Evolutionary conservation across 1,140 invertebrate genomes (phyloP).

Genomic region (Magallana angulata): DNA sequence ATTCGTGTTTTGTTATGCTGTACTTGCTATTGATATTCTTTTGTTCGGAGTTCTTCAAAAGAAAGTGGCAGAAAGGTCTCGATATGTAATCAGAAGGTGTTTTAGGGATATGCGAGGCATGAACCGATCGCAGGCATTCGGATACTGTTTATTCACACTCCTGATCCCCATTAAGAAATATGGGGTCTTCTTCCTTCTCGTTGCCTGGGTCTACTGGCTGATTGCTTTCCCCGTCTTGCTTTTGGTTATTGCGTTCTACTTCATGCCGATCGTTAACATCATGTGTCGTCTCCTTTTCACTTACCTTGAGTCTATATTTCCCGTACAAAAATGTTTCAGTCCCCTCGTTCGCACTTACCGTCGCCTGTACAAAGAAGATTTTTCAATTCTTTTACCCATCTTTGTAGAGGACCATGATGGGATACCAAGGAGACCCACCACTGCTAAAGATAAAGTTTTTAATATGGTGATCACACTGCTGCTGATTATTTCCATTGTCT

Average conservation of each 20-base stretch:
- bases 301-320: constrained; percentile 30
- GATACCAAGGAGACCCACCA: background rate
- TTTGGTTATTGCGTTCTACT: constrained; percentile 15
- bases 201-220: constrained; percentile 58
- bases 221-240: constrained; percentile 49
- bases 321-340: constrained; percentile 11
- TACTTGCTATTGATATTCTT: constrained; percentile 59
- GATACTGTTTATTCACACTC: constrained; percentile 38
- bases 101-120: constrained; percentile 67
- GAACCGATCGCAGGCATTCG: constrained; percentile 40
- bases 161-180: constrained; percentile 55
- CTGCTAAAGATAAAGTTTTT: background rate
- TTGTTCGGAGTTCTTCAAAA: constrained; percentile 49
- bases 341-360: background rate
- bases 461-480: constrained; percentile 4
- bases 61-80: constrained; percentile 59
- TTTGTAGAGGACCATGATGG: constrained; percentile 14
- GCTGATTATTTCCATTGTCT: constrained; percentile 7
- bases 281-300: constrained; percentile 38
- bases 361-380: background rate
- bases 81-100: constrained; percentile 60
- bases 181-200: constrained; percentile 62
- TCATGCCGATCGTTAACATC: constrained; percentile 50
- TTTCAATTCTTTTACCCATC: background rate
- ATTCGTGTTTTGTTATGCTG: constrained; percentile 65